Percentiles rank a stretch among this genome's conserved stretches.
Conservation (phyloP, 2,113 vertebrate species). For the Ptychochromis oligacanthus region DNA sequence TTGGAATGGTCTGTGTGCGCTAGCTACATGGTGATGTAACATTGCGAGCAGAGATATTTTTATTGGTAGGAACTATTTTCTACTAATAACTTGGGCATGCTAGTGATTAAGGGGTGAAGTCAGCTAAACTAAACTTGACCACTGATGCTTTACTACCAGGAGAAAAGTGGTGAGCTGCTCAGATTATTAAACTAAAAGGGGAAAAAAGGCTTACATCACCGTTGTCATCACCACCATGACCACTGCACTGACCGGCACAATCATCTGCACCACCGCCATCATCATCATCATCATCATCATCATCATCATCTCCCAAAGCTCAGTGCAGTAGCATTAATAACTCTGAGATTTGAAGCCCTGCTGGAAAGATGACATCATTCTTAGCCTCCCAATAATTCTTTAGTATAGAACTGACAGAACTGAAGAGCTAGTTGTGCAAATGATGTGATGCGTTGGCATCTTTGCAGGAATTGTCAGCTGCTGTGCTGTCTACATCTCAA, state of each 20-base stretch:
- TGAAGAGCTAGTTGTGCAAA: constrained; percentile 43
- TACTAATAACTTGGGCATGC: not conserved
- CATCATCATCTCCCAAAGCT: constrained; percentile 25
- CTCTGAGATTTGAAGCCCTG: constrained; percentile 39
- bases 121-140: not conserved
- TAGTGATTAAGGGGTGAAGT: constrained; percentile 2
- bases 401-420: constrained; percentile 34
- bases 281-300: constrained; percentile 34
- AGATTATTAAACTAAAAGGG: constrained; percentile 18
- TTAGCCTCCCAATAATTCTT: constrained; percentile 30
- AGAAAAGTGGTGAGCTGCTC: not conserved
- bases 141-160: not conserved
- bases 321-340: constrained; percentile 29
- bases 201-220: constrained; percentile 33
- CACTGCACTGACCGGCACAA: constrained; percentile 28
- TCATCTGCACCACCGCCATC: constrained; percentile 17
- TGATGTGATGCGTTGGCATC: constrained; percentile 65
- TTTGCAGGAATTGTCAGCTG: constrained; percentile 61
- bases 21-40: not conserved
- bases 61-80: not conserved
- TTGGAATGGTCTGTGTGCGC: not conserved
- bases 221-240: constrained; percentile 45
- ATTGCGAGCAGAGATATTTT: not conserved
- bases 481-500: constrained; percentile 43
- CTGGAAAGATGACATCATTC: constrained; percentile 60